Evolutionary conservation across 1,140 invertebrate species (phyloP).

Genomic region (Danaus plexippus): DNA sequence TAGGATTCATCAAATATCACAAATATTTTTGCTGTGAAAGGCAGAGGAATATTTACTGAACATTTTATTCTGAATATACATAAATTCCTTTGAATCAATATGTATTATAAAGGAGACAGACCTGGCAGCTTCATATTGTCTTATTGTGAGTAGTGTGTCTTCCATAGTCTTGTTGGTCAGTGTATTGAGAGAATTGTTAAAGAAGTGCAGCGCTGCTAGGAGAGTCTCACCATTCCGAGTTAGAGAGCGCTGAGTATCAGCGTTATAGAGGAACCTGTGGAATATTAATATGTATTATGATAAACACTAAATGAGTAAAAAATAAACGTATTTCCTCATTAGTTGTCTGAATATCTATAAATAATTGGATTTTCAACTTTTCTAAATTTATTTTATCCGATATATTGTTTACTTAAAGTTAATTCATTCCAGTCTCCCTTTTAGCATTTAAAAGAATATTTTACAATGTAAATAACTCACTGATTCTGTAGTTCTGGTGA

Average conservation of each 20-base stretch:
- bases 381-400: background rate
- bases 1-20: no score
- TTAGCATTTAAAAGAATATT: background rate
- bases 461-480: slow-evolving; percentile 20
- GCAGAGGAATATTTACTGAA: no score
- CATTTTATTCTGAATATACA: no score
- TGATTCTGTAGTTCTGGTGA: slow-evolving; percentile 92
- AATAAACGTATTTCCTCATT: no score
- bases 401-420: no score
- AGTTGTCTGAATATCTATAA: no score
- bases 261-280: slow-evolving; percentile 91
- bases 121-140: slow-evolving; percentile 94
- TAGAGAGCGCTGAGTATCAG: slow-evolving; percentile 93
- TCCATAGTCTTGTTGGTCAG: slow-evolving; percentile 97
- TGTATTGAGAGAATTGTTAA: slow-evolving; percentile 95
- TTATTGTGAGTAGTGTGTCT: slow-evolving; percentile 93
- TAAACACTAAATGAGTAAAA: no score
- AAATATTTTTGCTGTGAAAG: no score
- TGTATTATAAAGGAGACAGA: slow-evolving; percentile 35
- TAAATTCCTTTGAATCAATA: no score
- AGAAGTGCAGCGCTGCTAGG: slow-evolving; percentile 93
- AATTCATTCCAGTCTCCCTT: no score
- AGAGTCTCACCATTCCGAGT: slow-evolving; percentile 95
- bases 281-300: background rate
- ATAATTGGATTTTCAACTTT: background rate